Evolutionary conservation across 2,888 invertebrate genomes (phyloP).

Genomic region (Eupeodes luniger): DNA sequence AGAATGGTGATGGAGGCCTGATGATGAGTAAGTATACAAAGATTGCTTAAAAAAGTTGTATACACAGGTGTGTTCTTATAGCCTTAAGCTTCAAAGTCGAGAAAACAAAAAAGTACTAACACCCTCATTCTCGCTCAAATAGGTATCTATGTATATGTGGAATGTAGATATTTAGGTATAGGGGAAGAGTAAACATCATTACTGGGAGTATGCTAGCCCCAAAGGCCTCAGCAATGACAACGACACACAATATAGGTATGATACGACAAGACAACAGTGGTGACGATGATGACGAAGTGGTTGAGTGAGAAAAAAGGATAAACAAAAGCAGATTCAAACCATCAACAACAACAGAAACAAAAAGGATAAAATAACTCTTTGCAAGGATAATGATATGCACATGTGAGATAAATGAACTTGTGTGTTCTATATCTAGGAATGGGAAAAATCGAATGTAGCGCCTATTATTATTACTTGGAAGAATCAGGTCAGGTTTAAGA

Average conservation of each 20-base stretch:
- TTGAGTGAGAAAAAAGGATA: constrained; percentile 35
- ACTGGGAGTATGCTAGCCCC: constrained; percentile 60
- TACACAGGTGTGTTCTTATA: background rate
- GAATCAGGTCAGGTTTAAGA: constrained; percentile 50
- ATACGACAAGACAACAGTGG: background rate
- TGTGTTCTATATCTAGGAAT: background rate
- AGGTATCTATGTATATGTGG: too few relatives aligned
- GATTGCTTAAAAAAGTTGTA: background rate
- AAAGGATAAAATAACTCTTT: constrained; percentile 63
- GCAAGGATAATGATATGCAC: constrained; percentile 65
- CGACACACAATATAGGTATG: background rate
- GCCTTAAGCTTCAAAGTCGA: constrained; percentile 50
- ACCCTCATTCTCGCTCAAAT: background rate
- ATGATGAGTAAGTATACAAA: background rate
- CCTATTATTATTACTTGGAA: constrained; percentile 32
- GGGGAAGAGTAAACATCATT: constrained; percentile 68
- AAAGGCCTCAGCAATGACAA: constrained; percentile 46
- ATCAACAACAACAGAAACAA: constrained; percentile 18
- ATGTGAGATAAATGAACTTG: constrained; percentile 70
- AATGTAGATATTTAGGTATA: background rate
- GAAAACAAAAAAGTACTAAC: constrained; percentile 49
- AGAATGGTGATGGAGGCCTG: background rate
- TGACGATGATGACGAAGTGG: background rate
- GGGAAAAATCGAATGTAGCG: constrained; percentile 67
- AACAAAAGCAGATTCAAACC: constrained; percentile 38